Evolutionary conservation across 2,888 invertebrate species (phyloP).

Genomic region (Patella caerulea): DNA sequence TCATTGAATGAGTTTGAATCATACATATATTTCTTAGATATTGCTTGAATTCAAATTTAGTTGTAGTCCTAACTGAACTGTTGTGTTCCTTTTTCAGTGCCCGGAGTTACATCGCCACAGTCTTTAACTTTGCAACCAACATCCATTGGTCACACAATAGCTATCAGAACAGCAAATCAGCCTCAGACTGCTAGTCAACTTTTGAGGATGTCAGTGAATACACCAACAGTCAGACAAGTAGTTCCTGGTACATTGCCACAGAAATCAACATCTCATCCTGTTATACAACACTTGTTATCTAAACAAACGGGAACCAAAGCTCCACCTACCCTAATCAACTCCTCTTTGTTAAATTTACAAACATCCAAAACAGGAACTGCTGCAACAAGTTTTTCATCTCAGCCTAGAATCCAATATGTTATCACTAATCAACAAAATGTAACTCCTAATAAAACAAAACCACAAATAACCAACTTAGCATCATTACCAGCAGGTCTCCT

Average conservation of each 20-base stretch:
- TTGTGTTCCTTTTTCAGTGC: not conserved
- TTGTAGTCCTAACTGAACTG: too few species aligned
- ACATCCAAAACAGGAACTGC: not conserved
- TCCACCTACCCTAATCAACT: not conserved
- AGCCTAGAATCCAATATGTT: not conserved
- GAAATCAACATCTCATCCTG: constrained; percentile 43
- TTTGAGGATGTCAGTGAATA: constrained; percentile 14
- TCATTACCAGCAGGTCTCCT: constrained; percentile 54
- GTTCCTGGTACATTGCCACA: constrained; percentile 2
- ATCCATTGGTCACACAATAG: not conserved
- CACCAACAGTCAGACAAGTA: not conserved
- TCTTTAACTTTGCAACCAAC: not conserved
- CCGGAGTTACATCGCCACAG: not conserved
- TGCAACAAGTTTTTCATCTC: not conserved
- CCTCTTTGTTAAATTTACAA: not conserved
- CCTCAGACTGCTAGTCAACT: constrained; percentile 20
- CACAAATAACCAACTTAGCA: constrained; percentile 32
- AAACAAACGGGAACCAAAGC: constrained; percentile 6
- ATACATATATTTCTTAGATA: too few species aligned
- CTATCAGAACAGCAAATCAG: constrained; percentile 2
- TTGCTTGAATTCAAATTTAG: too few species aligned
- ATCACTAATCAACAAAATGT: not conserved
- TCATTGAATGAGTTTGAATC: too few species aligned
- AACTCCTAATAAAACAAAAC: constrained; percentile 10
- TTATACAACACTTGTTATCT: constrained; percentile 49